Evolutionary conservation across 2,113 vertebrate species (phyloP), one percentile per base, ranked within the genome.

Genomic region (Coregonus clupeaformis): DNA sequence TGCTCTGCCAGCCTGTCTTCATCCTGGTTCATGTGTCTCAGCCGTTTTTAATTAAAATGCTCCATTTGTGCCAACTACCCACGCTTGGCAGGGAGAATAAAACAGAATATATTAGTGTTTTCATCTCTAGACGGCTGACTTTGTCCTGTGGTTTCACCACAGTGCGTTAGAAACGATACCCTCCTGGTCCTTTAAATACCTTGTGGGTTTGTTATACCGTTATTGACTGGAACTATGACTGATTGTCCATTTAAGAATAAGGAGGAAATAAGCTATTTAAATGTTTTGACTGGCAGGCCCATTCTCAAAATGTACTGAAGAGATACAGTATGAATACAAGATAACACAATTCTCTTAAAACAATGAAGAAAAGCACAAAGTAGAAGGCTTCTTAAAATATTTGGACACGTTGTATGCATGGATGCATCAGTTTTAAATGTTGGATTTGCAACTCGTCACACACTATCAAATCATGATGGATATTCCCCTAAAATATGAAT

Each of bases 41-140:
- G 91, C 89, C 89, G 89, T 89, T 92, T 91, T 91, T 91, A 91
- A 91, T 92, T 92, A 91, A 91, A 91, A 87, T 62, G 78, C 83
- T 89, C 82, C 79, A 84, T 91, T 92, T 87, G 81, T 90, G 87
- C 89, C 73, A 86, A 82, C 88, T 82, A 77, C 82, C 77, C 80
- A 42, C 68, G 45, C 80, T 82, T 85, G 82, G 80, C 85, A 74
- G 77, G 55, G 71, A 82, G 68, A 89, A 80, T 80, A 85, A 60
- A 77, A 70, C 75, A 85, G 63, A 82, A 85, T 85, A 81, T 84
- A 83, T 89, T 25, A 82, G 67, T 74, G 81, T 71, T 62, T 81
- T 72, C 73, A 74, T 84, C 60, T 75, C 78, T 16, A 68, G 74
- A 72, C 77, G 75, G 81, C 74, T 83, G 87, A 77, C 71, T 72